These are phyloP conservation scores for Morelia viridis DNA, from an alignment of 2,797 vertebrate genomes.

Conservation along the genomic window DNA sequence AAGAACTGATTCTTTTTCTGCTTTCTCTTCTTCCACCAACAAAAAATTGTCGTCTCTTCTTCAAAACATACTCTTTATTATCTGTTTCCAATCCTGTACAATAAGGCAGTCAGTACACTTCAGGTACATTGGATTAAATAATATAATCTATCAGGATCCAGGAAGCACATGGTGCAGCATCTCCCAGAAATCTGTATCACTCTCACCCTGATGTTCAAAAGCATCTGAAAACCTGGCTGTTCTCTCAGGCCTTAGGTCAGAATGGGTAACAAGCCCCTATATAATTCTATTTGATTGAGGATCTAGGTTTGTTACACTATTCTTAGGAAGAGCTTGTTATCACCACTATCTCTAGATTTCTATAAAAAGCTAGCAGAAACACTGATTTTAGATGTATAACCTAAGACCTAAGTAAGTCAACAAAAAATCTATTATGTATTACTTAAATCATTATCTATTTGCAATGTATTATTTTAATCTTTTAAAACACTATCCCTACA, in stretches of 20 bases:
- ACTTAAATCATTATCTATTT: constrained; percentile 25
- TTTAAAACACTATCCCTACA: neutral
- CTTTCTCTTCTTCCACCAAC: neutral
- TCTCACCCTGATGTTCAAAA: neutral
- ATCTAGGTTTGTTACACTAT: neutral
- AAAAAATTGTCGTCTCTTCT: neutral
- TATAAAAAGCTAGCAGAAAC: constrained; percentile 29
- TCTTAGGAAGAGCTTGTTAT: constrained; percentile 7
- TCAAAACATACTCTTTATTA: neutral
- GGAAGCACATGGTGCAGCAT: neutral
- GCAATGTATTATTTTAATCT: neutral
- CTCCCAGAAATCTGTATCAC: neutral
- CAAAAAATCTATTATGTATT: constrained; percentile 28
- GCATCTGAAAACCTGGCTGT: neutral
- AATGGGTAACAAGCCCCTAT: neutral
- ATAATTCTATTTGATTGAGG: neutral
- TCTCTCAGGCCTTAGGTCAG: neutral
- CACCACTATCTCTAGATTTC: constrained; percentile 6
- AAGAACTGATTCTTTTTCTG: neutral
- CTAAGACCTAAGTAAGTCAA: constrained; percentile 26
- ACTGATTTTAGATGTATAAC: constrained; percentile 40
- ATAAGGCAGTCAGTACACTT: neutral
- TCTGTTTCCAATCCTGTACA: neutral
- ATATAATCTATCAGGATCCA: neutral
- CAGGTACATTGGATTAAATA: neutral